phyloP scores from a whole-genome alignment of 2,797 vertebrate species.

The Danio choprae region DNA sequence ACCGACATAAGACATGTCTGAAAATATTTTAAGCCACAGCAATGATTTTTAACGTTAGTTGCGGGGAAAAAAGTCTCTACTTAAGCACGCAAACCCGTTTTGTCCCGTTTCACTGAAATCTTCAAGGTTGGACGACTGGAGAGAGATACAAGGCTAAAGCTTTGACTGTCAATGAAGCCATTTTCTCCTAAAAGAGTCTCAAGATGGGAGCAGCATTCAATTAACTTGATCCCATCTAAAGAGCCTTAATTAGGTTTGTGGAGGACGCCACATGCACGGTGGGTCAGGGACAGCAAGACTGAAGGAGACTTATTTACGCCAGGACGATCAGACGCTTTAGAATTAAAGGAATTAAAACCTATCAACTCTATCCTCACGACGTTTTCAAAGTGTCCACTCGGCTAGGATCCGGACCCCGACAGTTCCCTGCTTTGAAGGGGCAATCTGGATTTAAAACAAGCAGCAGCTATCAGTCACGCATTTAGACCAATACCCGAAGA shows the following conservation, averaged over 20 bases:
- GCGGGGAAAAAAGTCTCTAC: not conserved
- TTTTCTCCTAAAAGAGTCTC: conserved; percentile 59
- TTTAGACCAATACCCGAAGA: conserved; percentile 52
- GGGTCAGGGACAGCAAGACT: conserved; percentile 53
- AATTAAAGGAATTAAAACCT: conserved; percentile 85
- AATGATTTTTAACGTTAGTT: not conserved
- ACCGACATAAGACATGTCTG: not conserved
- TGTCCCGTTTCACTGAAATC: conserved; percentile 30
- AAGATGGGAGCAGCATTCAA: conserved; percentile 71
- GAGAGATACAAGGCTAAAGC: conserved; percentile 52
- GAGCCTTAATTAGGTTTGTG: conserved; percentile 79
- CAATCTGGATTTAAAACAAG: conserved; percentile 51
- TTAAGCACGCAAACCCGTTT: conserved; percentile 21
- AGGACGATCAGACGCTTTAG: conserved; percentile 87
- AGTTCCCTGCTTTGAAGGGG: conserved; percentile 70
- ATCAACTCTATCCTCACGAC: conserved; percentile 81
- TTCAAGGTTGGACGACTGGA: conserved; percentile 30
- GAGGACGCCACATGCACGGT: conserved; percentile 71
- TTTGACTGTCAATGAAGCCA: conserved; percentile 60
- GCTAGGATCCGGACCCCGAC: conserved; percentile 77
- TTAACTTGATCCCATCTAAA: conserved; percentile 75
- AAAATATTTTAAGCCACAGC: not conserved
- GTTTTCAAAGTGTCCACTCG: conserved; percentile 79
- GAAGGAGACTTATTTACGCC: conserved; percentile 88
- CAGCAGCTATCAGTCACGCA: conserved; percentile 36